These are phyloP conservation scores for Morinoia aosen DNA, from an alignment of 2,888 invertebrate genomes.

Conservation along the genomic window DNA sequence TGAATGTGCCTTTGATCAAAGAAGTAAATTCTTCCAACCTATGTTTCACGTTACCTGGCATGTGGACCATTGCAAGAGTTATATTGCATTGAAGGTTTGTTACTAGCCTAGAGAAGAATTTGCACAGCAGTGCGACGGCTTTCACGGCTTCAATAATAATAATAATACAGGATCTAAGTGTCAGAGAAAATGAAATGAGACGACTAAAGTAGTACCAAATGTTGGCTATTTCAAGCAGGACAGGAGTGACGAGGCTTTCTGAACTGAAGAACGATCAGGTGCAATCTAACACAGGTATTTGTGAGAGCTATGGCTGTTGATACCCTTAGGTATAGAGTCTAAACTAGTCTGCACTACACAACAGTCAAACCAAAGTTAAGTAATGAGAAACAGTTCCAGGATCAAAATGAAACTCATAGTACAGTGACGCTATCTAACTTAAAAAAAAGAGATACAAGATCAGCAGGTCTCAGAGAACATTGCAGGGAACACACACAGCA, in stretches of 20 bases:
- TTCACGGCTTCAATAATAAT: not conserved
- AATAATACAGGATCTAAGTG: not conserved
- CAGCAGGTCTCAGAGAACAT: not conserved
- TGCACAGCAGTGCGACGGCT: not conserved
- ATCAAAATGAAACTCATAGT: not conserved
- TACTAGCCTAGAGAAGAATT: not conserved
- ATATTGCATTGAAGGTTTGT: not conserved
- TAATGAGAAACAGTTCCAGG: not conserved
- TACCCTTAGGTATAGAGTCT: not conserved
- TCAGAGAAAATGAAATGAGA: not conserved
- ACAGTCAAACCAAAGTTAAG: not conserved
- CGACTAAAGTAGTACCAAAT: not conserved
- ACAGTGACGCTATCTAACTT: not conserved
- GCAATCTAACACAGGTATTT: not conserved
- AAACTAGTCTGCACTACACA: not conserved
- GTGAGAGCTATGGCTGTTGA: not conserved
- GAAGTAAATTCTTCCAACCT: too few species aligned
- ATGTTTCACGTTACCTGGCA: not conserved
- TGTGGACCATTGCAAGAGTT: not conserved
- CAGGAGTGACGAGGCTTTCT: not conserved
- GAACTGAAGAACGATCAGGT: not conserved
- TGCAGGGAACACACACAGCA: too few species aligned
- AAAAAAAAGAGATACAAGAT: not conserved
- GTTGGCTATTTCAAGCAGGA: not conserved
- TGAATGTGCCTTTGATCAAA: too few species aligned